Evolutionary conservation across 2,888 invertebrate genomes (phyloP).

Genomic region (Scrobipalpa atriplicella): DNA sequence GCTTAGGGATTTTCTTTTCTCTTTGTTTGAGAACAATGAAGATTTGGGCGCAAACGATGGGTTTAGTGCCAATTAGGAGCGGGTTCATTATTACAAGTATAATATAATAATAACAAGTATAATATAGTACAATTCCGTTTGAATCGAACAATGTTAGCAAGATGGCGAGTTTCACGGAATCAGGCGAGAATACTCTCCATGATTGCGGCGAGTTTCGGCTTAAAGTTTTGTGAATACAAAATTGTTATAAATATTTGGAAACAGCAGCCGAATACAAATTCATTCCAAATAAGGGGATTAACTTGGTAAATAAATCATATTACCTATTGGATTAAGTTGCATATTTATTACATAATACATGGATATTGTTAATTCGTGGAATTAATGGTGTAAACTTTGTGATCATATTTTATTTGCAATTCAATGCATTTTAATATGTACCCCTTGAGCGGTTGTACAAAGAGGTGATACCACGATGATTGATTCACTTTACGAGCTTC

Average conservation of each 20-base stretch:
- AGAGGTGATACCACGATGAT: constrained; percentile 16
- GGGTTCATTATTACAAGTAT: constrained; percentile 38
- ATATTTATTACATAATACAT: not conserved
- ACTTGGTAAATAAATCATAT: not conserved
- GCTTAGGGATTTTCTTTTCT: not conserved
- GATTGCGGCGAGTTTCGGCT: constrained; percentile 42
- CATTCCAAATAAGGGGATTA: not conserved
- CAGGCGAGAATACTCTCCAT: constrained; percentile 43
- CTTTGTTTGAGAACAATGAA: not conserved
- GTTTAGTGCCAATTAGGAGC: constrained; percentile 23
- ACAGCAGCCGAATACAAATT: not conserved
- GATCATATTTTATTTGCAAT: not conserved
- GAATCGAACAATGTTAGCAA: constrained; percentile 30
- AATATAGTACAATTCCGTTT: too few species aligned
- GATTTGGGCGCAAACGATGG: not conserved
- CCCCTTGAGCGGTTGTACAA: not conserved
- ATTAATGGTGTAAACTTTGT: not conserved
- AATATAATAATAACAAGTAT: too few species aligned
- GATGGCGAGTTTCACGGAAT: constrained; percentile 40
- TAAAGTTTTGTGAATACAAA: constrained; percentile 9
- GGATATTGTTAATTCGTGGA: not conserved
- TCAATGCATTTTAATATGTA: not conserved
- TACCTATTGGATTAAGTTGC: not conserved
- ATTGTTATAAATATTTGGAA: constrained; percentile 10
- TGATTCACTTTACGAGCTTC: constrained; percentile 11